Conservation (phyloP, 2,888 invertebrate genomes). For the Mechanitis messenoides region DNA sequence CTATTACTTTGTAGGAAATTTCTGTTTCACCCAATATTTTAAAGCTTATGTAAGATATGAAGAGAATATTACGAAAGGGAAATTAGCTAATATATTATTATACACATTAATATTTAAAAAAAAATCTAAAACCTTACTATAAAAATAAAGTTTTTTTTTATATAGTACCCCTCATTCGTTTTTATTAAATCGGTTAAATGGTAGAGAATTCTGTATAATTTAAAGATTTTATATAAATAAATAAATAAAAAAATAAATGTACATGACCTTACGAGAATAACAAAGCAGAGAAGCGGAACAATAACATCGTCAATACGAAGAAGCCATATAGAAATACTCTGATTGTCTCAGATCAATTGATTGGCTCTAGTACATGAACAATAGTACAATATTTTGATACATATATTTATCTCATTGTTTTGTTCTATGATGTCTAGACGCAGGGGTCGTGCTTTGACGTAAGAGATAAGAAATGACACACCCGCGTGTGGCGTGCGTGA, state of each 20-base stretch:
- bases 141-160: too few species aligned
- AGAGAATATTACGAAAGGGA: too few species aligned
- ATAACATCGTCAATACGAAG: constrained; percentile 35
- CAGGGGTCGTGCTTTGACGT: constrained; percentile 35
- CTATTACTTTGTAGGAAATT: too few species aligned
- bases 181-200: too few species aligned
- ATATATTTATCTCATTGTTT: constrained; percentile 15
- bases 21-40: too few species aligned
- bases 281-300: constrained; percentile 45
- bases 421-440: constrained; percentile 28
- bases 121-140: too few species aligned
- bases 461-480: constrained; percentile 16
- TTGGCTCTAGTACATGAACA: background rate
- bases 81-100: too few species aligned
- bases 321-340: constrained; percentile 12
- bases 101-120: too few species aligned
- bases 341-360: constrained; percentile 1
- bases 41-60: background rate
- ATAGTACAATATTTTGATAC: background rate
- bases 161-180: too few species aligned
- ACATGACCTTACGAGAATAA: constrained; percentile 20
- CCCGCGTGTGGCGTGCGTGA: constrained; percentile 1
- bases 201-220: too few species aligned
- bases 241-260: constrained; percentile 3
- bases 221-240: background rate